These are phyloP conservation scores for Sander vitreus DNA, from an alignment of 2,113 vertebrate species.

Conservation along the genomic window DNA sequence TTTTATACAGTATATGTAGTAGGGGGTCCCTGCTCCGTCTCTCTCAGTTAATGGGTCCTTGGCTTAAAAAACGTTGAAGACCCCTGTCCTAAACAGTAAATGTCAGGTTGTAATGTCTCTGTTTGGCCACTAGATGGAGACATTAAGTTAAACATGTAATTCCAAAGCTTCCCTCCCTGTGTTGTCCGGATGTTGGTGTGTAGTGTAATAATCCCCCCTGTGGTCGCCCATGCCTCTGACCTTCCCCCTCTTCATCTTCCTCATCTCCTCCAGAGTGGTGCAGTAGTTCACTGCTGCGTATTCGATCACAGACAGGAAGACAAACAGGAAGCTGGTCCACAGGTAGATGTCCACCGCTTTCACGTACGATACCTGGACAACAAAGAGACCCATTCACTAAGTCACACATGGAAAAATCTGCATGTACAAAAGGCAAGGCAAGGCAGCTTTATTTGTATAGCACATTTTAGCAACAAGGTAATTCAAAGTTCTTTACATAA, in stretches of 20 bases:
- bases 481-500: too few relatives aligned
- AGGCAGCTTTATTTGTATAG: too few relatives aligned
- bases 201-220: background rate
- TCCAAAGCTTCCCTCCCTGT: too few relatives aligned
- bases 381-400: background rate
- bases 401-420: too few relatives aligned
- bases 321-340: constrained; percentile 95
- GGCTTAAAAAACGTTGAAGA: too few relatives aligned
- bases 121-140: constrained; percentile 60
- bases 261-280: constrained; percentile 91
- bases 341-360: constrained; percentile 93
- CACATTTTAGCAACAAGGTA: too few relatives aligned
- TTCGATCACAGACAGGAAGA: constrained; percentile 93
- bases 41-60: too few relatives aligned
- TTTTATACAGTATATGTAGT: too few relatives aligned
- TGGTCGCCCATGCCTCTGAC: constrained; percentile 22
- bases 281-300: constrained; percentile 94
- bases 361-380: constrained; percentile 90
- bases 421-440: too few relatives aligned
- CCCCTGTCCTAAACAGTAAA: background rate
- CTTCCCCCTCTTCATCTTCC: constrained; percentile 80
- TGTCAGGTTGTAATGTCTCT: background rate
- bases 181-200: background rate
- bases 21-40: too few relatives aligned
- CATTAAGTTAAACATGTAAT: background rate